Base-by-base conservation (phyloP, 2,888 invertebrate genomes). In the Cheilosia scutellata region DNA sequence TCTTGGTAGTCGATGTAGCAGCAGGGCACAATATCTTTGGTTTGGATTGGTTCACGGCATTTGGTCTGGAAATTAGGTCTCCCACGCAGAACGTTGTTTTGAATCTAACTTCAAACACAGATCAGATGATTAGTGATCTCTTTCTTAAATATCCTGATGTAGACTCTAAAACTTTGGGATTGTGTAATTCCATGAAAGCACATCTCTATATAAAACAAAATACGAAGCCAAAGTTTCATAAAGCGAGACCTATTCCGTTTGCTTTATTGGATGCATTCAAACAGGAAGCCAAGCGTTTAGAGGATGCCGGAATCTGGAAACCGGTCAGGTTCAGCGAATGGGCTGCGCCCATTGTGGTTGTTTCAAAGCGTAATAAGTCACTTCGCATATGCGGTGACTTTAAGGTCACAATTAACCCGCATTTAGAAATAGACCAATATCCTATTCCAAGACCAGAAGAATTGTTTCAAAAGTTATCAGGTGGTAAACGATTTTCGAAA, bases 301-400 rank as follows among this genome's bases (percentile, higher is more conserved):
- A 76, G 20, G 72, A 62, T 11, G 60, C 76, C 20, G 79, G 80
- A 65, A 72, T 87, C 51, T 86, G 82, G 72, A 84, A 84, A 37
- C 83, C 87, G 9, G 20, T 79, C 4, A 87, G 72, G 75, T 74
- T 90, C 89, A 88, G 91, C 84, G 31, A 87, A 47, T 91, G 90
- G 89, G 90, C 89, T 7, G 90, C 90, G 13, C 90, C 90, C 1
- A 88, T 90, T 13, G 90, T 91, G 6, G 88, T 90, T 9, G 88
- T 90, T 9, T 60, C 89, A 25, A 91, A 90, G 63, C 79, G 87
- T 16, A 82, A 89, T 71, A 88, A 87, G 5, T 25, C 58, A 6
- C 80, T 91, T 16, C 80, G 89, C 40, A 89, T 88, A 44, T 89
- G 88, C 42, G 87, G 82, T 33, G 88, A 88, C 42, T 88, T 87